A percentile compares a stretch with the other conserved stretches of the same genome.
Conservation (phyloP, 2,888 invertebrate genomes). For the Lumbricus terrestris region DNA sequence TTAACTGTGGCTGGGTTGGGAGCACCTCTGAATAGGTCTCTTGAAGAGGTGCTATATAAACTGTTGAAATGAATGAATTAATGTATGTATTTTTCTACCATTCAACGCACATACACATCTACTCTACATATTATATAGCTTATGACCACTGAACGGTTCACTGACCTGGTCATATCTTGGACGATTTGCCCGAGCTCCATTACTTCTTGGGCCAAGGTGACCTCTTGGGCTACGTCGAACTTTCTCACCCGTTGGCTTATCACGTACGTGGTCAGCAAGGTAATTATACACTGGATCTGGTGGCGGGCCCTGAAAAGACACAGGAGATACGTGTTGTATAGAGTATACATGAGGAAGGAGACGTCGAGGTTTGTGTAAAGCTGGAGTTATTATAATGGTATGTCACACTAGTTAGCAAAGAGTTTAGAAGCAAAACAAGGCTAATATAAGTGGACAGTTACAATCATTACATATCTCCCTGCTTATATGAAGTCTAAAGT, state of each 20-base stretch:
- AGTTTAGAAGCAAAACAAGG: neutral
- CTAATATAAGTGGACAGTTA: neutral
- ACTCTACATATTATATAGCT: neutral
- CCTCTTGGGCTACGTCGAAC: neutral
- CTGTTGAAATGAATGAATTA: too few species aligned
- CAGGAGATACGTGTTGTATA: neutral
- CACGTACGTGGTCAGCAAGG: neutral
- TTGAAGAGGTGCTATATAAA: too few species aligned
- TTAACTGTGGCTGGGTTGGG: too few species aligned
- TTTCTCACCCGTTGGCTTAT: neutral
- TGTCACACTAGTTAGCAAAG: neutral
- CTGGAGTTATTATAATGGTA: neutral
- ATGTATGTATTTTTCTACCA: neutral
- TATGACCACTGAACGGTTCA: neutral
- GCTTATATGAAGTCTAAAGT: neutral
- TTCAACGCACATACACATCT: neutral
- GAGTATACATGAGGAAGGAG: neutral
- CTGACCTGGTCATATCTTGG: slow-evolving; percentile 3
- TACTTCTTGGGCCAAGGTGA: neutral
- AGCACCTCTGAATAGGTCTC: too few species aligned
- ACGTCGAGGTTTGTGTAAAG: neutral
- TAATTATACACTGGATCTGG: slow-evolving; percentile 12
- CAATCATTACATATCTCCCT: neutral
- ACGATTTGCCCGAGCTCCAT: neutral
- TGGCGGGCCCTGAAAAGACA: neutral